Evolutionary conservation across 2,888 invertebrate species (phyloP), one percentile per base, ranked within the genome.

Genomic region (Byasa hedistus): DNA sequence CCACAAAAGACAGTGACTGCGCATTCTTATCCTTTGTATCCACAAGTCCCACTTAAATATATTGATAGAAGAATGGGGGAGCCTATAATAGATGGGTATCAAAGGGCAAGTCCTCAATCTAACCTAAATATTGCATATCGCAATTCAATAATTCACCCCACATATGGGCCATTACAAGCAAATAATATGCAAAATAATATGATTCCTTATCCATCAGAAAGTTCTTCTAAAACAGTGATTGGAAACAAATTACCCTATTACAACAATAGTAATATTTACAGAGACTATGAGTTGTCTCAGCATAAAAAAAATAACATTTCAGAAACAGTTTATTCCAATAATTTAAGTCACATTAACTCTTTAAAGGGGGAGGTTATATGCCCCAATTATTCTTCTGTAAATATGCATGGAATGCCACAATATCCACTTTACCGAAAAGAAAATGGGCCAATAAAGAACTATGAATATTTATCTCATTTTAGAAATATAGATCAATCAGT

Each of bases 361-460:
- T 71, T 82, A 57, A 89, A 89, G 76, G 79, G 76, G 75, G 85
- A 83, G 73, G 76, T 85, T 61, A 69, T 83, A 51, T 78, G 86
- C 73, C 81, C 86, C 51, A 83, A 82, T 68, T 89, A 86, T 73
- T 73, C 84, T n/a, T 65, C 82, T 69, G 60, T 82, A 64, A 85
- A 83, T 72, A 79, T 87, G 71, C 85, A 85, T 72, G 71, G 79
- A 64, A 71, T 85, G 36, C 79, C 83, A 51, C 75, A 79, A 68
- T 85, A 87, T 72, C 76, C 81, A 66, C 85, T 86, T 75, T 87
- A 85, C 67, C 80, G 86, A 71, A 89, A 87, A 81, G 89, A 90
- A 52, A 81, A 73, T 72, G 71, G 76, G 64, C 69, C 76, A 62
- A 68, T 83, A 23, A 89, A 85, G 81, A 79, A 78, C 64, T 86